These are phyloP conservation scores for Aselliscus stoliczkanus DNA, from an alignment of 2,797 vertebrate genomes.

Conservation along the genomic window DNA sequence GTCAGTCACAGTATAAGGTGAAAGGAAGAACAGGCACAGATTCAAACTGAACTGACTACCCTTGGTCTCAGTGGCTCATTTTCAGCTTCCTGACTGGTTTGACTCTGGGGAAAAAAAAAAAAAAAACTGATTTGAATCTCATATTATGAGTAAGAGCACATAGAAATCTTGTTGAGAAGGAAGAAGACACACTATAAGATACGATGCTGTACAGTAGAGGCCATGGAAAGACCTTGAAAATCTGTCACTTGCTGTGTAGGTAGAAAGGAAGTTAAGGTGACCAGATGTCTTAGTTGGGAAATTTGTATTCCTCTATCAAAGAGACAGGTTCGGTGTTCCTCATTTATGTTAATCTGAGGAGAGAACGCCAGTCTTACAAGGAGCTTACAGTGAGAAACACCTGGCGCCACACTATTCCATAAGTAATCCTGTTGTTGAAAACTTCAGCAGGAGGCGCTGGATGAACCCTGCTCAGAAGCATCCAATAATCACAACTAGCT, in stretches of 20 bases:
- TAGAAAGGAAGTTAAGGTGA: neutral
- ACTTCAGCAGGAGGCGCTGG: constrained; percentile 63
- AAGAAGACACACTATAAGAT: neutral
- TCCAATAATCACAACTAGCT: constrained; percentile 62
- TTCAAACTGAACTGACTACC: constrained; percentile 65
- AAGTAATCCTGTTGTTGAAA: constrained; percentile 67
- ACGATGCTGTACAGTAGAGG: constrained; percentile 18
- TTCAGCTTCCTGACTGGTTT: constrained; percentile 71
- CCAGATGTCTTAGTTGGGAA: neutral
- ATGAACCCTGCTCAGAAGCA: constrained; percentile 58
- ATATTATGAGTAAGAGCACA: constrained; percentile 66
- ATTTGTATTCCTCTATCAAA: neutral
- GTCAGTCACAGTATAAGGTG: constrained; percentile 39
- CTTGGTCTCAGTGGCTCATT: constrained; percentile 62
- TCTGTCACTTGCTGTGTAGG: constrained; percentile 42
- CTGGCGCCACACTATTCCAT: neutral
- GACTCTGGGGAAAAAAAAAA: constrained; percentile 58
- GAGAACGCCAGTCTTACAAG: constrained; percentile 57
- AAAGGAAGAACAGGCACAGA: constrained; percentile 24
- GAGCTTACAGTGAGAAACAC: constrained; percentile 61
- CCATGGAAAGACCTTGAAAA: constrained; percentile 51
- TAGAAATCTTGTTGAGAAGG: neutral
- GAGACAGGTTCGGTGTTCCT: constrained; percentile 3
- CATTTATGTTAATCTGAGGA: constrained; percentile 58
- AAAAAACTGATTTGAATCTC: constrained; percentile 43